Percentiles rank a stretch among this genome's conserved stretches.
Evolutionary conservation across 2,113 vertebrate species (phyloP).

Genomic region (Neoarius graeffei): DNA sequence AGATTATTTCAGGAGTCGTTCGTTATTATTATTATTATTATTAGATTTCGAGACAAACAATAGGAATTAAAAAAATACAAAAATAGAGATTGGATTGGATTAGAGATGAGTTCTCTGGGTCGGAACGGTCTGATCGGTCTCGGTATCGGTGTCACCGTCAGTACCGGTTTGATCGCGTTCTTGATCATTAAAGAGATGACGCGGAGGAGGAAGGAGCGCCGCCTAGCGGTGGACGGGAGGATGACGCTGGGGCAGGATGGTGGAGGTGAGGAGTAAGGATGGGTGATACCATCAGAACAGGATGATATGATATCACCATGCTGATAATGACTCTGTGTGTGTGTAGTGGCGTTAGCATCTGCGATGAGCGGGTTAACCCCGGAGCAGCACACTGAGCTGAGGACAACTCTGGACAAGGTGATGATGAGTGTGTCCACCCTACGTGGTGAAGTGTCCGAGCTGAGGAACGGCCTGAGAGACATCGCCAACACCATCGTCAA

Average conservation of each 20-base stretch:
- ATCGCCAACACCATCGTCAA: conserved; percentile 82
- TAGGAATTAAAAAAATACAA: background rate
- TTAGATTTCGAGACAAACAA: background rate
- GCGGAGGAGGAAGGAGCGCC: conserved; percentile 47
- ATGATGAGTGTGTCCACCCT: conserved; percentile 77
- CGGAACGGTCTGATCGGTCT: conserved; percentile 65
- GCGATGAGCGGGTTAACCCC: conserved; percentile 64
- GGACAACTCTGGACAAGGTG: conserved; percentile 85
- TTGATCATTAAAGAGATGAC: conserved; percentile 64
- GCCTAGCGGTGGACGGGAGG: background rate
- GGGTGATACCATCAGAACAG: background rate
- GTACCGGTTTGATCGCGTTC: conserved; percentile 65
- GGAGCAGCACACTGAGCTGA: conserved; percentile 77
- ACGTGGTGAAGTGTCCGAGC: conserved; percentile 82
- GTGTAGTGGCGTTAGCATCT: conserved; percentile 44
- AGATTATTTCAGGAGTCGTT: background rate
- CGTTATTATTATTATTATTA: background rate
- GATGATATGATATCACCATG: background rate
- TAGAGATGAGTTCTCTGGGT: conserved; percentile 52
- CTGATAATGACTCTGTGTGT: conserved; percentile 1
- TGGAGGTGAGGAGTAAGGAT: background rate
- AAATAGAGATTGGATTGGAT: background rate
- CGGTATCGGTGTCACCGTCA: conserved; percentile 65
- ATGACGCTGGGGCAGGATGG: background rate
- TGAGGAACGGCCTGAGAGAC: conserved; percentile 78